Evolutionary conservation across 1,140 invertebrate species (phyloP), one percentile per base, ranked within the genome.

Genomic region (Pseudoatta argentina): DNA sequence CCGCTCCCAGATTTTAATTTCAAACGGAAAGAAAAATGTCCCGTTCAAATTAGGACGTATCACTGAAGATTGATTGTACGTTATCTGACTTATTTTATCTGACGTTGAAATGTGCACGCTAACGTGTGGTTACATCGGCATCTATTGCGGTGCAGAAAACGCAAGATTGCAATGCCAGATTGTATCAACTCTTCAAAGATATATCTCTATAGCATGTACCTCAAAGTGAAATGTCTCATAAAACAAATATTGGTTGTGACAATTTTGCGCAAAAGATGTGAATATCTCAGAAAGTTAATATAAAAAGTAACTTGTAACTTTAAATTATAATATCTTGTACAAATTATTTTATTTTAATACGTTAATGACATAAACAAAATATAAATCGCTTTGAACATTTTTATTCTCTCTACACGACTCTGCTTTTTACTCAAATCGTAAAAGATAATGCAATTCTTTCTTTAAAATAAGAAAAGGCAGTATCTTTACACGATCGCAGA

Each of bases 21-120:
- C 24, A 83, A 75, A 18, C 55, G 3, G 30, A 88, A 83, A 51
- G 85, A 69, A 76, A 79, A 86, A 69, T 73, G 59, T 55, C 24
- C 7, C 8, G 34, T 16, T 69, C 21, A 69, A 78, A 79, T 79
- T 53, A 57, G 34, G 5, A 83, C 39, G 44, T 82, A 34, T 61
- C 51, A 16, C 2, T 34, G 34, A 0, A 24, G 55, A 57, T 48
- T 61, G n/a, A 73, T 0, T 24, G 16, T 61, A 34, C 24, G 4
- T 61, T 73, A 82, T 82, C 67, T 82, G 67, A 82, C n/a, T n/a
- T 61, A 48, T 69, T 69, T 69, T 69, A 69, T 69, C 66, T 51
- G 66, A 27, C 59, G 44, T 63, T 57, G 30, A 48, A 83, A 18
- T 44, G 8, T 34, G 48, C 16, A 39, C n/a, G 5, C 4, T 57